Evolutionary conservation across 2,888 invertebrate species (phyloP).

Genomic region (Loripinus fragilis): DNA sequence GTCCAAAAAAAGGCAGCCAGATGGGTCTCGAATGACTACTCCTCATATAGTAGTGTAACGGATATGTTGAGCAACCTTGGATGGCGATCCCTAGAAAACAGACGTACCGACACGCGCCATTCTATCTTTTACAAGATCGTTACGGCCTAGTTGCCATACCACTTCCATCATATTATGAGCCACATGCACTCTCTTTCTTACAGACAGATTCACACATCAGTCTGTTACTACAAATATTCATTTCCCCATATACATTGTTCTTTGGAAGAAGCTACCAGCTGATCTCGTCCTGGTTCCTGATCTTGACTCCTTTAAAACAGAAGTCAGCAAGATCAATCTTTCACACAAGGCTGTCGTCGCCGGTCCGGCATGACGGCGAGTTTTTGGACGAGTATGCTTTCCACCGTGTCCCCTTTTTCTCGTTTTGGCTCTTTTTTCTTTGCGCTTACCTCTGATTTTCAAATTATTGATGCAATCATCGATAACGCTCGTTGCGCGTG

Average conservation of each 20-base stretch:
- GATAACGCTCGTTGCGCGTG: too few species aligned
- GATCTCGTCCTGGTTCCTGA: constrained; percentile 2
- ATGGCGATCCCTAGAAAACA: not conserved
- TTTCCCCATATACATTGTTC: not conserved
- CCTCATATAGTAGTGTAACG: not conserved
- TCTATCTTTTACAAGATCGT: not conserved
- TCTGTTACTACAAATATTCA: not conserved
- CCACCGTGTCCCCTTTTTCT: too few species aligned
- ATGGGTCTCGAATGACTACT: constrained; percentile 9
- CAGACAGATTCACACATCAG: not conserved
- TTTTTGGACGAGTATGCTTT: too few species aligned
- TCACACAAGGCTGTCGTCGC: too few species aligned
- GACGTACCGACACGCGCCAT: not conserved
- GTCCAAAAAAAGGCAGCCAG: not conserved
- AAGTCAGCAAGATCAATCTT: not conserved
- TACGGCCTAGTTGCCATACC: not conserved
- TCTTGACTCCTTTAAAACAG: not conserved
- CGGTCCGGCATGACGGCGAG: too few species aligned
- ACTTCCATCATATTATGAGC: not conserved
- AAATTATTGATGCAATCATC: too few species aligned
- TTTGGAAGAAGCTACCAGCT: not conserved
- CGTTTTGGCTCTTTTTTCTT: too few species aligned
- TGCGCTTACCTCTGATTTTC: too few species aligned
- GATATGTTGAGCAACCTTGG: not conserved
- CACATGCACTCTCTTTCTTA: not conserved